phyloP scores from a whole-genome alignment of 2,888 invertebrate genomes.

The Sarcophaga carnaria region DNA sequence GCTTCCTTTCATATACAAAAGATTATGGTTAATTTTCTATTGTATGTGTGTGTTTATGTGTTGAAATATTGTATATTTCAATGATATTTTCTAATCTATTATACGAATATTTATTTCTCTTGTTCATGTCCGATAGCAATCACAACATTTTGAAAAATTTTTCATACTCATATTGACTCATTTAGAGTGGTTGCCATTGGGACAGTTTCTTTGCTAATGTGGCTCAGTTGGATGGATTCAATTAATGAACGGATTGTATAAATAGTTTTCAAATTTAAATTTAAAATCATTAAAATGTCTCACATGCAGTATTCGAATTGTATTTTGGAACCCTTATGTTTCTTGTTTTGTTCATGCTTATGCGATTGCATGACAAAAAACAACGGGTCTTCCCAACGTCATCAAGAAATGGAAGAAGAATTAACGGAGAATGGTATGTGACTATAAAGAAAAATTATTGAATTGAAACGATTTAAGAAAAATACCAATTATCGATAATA shows the following conservation, averaged over 20 bases:
- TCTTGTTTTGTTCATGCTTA: constrained; percentile 15
- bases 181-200: neutral
- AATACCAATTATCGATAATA: too few species aligned
- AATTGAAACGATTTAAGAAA: neutral
- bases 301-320: constrained; percentile 2
- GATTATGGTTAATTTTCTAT: too few species aligned
- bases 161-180: neutral
- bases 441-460: neutral
- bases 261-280: too few species aligned
- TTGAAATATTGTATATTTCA: neutral
- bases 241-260: too few species aligned
- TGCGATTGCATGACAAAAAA: neutral
- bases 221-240: neutral
- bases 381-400: neutral
- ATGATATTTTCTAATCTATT: neutral
- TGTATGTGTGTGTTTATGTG: too few species aligned
- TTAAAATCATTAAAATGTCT: neutral
- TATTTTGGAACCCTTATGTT: neutral
- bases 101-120: neutral
- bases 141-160: neutral
- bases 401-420: constrained; percentile 7
- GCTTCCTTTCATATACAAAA: neutral
- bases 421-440: neutral
- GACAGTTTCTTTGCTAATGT: neutral
- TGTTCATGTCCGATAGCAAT: neutral